These are phyloP conservation scores for Rhyacichthys aspro DNA, from an alignment of 2,797 vertebrate species.

Conservation along the genomic window DNA sequence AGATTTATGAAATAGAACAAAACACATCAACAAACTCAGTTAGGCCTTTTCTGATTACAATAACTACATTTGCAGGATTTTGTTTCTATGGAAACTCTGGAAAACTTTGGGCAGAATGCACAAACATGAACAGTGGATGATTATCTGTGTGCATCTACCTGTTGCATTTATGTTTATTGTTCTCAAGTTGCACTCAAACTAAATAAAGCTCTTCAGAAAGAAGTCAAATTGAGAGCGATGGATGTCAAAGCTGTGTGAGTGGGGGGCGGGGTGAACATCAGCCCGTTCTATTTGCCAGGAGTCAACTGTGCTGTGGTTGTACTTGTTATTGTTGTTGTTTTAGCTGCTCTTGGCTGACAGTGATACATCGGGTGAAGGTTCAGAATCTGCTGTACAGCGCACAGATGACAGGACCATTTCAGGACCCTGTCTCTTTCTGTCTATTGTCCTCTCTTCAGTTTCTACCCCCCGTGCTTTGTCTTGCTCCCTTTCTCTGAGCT, in stretches of 20 bases:
- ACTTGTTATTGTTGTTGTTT: constrained; percentile 63
- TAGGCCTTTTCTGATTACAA: no score
- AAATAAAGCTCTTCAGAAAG: no score
- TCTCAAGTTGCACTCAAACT: no score
- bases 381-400: constrained; percentile 51
- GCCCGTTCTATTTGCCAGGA: constrained; percentile 30
- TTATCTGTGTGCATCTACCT: neutral
- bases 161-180: fast-evolving
- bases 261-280: constrained; percentile 25
- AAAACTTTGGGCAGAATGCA: no score
- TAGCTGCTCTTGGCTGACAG: constrained; percentile 56
- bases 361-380: constrained; percentile 61
- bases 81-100: no score
- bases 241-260: constrained; percentile 9
- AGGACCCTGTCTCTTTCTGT: constrained; percentile 46
- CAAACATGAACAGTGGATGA: no score
- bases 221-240: no score
- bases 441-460: constrained; percentile 11
- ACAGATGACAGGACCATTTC: constrained; percentile 66
- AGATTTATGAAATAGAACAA: no score
- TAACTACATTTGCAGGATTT: no score
- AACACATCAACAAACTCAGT: no score
- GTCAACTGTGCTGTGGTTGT: constrained; percentile 33
- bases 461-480: constrained; percentile 37
- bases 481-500: constrained; percentile 64